Evolutionary conservation across 2,888 invertebrate species (phyloP).

Genomic region (Dinocampus coccinellae): DNA sequence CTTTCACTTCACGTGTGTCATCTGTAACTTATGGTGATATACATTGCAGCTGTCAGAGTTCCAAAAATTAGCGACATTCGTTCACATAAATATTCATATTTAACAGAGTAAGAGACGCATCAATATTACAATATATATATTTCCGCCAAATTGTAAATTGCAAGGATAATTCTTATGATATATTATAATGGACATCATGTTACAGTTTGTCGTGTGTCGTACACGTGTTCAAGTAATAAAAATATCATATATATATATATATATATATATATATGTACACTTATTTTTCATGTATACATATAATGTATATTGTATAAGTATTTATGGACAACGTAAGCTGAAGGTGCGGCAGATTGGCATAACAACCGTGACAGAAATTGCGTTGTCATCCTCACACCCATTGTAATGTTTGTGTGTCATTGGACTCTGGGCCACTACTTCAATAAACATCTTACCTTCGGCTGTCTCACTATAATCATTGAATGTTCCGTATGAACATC

Average conservation of each 20-base stretch:
- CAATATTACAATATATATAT: not conserved
- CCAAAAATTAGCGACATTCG: slow-evolving; percentile 17
- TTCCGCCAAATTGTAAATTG: not conserved
- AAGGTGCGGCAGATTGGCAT: slow-evolving; percentile 55
- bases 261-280: not conserved
- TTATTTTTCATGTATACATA: too few relatives aligned
- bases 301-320: too few relatives aligned
- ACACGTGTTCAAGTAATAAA: not conserved
- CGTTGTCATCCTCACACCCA: slow-evolving; percentile 54
- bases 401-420: slow-evolving; percentile 6
- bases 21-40: slow-evolving; percentile 15
- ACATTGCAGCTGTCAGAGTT: slow-evolving; percentile 25
- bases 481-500: slow-evolving; percentile 51
- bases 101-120: not conserved
- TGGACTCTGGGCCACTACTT: slow-evolving; percentile 10
- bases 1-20: not conserved
- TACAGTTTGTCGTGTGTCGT: not conserved
- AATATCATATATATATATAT: not conserved
- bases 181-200: not conserved
- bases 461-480: slow-evolving; percentile 48
- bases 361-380: slow-evolving; percentile 54
- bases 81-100: not conserved
- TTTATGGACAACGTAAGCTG: not conserved
- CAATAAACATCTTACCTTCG: not conserved
- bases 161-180: not conserved